Evolutionary conservation across 2,113 vertebrate species (phyloP), one percentile per base, ranked within the genome.

Genomic region (Protomyctophum bolini): DNA sequence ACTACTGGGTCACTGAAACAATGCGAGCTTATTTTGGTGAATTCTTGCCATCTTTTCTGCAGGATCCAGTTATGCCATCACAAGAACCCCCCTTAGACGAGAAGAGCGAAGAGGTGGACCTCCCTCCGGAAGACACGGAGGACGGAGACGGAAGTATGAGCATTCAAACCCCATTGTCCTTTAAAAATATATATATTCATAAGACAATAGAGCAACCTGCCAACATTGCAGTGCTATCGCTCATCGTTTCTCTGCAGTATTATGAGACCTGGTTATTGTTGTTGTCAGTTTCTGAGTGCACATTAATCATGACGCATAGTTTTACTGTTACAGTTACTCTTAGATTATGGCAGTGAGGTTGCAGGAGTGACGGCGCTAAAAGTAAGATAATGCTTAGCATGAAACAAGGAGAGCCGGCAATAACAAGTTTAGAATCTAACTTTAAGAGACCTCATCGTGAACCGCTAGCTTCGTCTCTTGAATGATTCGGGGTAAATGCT

Each of bases 1-100:
- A 76, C n/a, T 4, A 29, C 12, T 71, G 21, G 52, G 67, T 58
- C 12, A 45, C 7, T 54, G 15, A 56, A 41, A 52, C 54, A 29
- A 65, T 60, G 57, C 57, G 29, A 4, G 60, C 61, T 50, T 68
- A 55, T 66, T 10, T 14, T 73, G 47, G 10, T 60, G 58, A 15
- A 45, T 7, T 71, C 62, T 10, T 84, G 14, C 45, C 61, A 68
- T 50, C 33, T 0, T 83, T 54, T 47, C 65, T 74, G 72, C 89
- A 99, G 97, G 97, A 99, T 98, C 94, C 97, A 93, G 96, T 94
- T 93, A 99, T 99, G 97, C 97, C 97, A 94, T 95, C 97, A 91
- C 97, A 98, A 88, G 97, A 99, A 83, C 96, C 97, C 83, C 92
- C 93, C 77, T 92, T 94, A 90, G 95, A 94, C 47, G 94, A 94